Evolutionary conservation across 2,797 vertebrate genomes (phyloP), one percentile per base, ranked within the genome.

Genomic region (Triplophysa yarkandensis): DNA sequence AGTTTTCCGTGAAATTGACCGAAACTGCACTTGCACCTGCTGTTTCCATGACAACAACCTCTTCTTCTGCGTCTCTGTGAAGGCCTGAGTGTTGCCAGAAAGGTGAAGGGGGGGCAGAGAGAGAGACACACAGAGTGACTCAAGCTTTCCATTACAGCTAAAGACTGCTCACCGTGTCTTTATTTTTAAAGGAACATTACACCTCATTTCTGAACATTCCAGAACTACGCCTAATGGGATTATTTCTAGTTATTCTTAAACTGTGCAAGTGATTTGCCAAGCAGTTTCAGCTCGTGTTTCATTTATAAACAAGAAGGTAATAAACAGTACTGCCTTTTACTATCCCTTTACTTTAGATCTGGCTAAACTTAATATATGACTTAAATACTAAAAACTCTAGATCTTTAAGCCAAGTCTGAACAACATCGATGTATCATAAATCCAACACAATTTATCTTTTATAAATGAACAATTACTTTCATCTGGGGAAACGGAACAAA

Each of bases 31-130:
- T 92, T 98, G 97, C 89, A 99, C 97, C 92, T 99, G 97, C 89
- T 98, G 97, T 94, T 98, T 98, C 97, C 97, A 98, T 91, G 97
- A 98, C 94, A 98, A 94, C 92, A 98, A 86, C 83, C 97, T 93
- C 92, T 98, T 99, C 92, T 98, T 98, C 94, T 98, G 97, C 1
- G 94, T 95, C 89, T 98, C 97, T 67, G 94, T 96, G 89, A 99
- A 98, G 69, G 95, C 95, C 97, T 98, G 91, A 77, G 44, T 73
- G 54, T 77, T 75, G 57, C 32, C 4, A 57, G 27, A 17, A 30
- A 57, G 1, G 10, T 17, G 36, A 27, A 64, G 48, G 27, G 39
- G 72, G 68, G 9, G 6, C 23, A n/a, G n/a, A n/a, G n/a, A n/a
- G n/a, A n/a, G n/a, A n/a, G n/a, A n/a, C 50, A 69, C 50, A 11